A percentile compares a stretch with the other conserved stretches of the same genome.
These are phyloP conservation scores for Brachionus plicatilis DNA, from an alignment of 1,140 invertebrate species.

Conservation along the genomic window DNA sequence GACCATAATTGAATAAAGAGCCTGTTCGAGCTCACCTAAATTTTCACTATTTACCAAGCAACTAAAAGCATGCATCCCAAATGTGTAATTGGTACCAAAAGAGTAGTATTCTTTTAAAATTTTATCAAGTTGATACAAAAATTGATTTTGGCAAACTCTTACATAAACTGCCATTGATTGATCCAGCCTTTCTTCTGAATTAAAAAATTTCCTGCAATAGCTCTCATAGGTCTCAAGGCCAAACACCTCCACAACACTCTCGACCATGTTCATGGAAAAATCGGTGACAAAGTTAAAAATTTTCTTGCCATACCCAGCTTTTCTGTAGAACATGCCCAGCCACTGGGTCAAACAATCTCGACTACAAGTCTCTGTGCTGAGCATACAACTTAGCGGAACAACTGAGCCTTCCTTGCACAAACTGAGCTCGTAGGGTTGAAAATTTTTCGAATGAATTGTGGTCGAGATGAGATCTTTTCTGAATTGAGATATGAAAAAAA, in stretches of 20 bases:
- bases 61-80: slow-evolving; percentile 37
- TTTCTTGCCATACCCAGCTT: neutral
- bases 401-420: neutral
- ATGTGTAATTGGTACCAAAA: slow-evolving; percentile 3
- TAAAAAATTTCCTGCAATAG: neutral
- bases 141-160: slow-evolving; percentile 10
- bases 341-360: neutral
- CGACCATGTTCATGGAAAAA: neutral
- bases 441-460: slow-evolving; percentile 11
- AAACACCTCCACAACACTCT: neutral
- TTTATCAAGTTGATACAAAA: neutral
- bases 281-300: neutral
- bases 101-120: slow-evolving; percentile 8
- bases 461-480: neutral
- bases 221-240: neutral
- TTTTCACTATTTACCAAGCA: neutral
- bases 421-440: neutral
- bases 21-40: neutral
- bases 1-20: slow-evolving; percentile 19
- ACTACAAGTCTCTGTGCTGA: neutral
- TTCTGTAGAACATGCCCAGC: neutral
- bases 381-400: neutral
- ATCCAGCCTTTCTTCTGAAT: too few species aligned
- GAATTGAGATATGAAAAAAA: neutral
- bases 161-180: neutral